These are phyloP conservation scores for Drosophila micromelanica DNA, from an alignment of 1,140 invertebrate genomes.

Conservation along the genomic window DNA sequence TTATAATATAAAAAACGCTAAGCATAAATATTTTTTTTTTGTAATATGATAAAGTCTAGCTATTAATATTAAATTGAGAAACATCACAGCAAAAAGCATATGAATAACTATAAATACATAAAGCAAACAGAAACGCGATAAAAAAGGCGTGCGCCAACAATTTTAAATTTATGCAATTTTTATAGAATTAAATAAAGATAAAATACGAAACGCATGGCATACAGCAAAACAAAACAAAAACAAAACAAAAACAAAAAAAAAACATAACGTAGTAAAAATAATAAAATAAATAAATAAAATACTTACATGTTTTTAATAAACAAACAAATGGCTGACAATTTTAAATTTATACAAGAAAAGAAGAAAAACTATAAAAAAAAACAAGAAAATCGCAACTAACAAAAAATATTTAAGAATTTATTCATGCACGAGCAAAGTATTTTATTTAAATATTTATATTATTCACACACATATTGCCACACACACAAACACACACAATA, in stretches of 20 bases:
- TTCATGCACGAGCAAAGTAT: slow-evolving; percentile 76
- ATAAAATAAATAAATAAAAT: slow-evolving; percentile 38
- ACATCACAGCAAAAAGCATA: slow-evolving; percentile 15
- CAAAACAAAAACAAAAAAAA: no score
- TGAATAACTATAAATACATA: slow-evolving; percentile 20
- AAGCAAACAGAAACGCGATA: slow-evolving; percentile 15
- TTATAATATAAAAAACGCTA: slow-evolving; percentile 12
- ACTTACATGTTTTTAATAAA: slow-evolving; percentile 75
- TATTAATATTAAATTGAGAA: slow-evolving; percentile 35
- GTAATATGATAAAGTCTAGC: slow-evolving; percentile 56
- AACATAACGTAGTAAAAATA: slow-evolving; percentile 9
- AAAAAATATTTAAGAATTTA: slow-evolving; percentile 69
- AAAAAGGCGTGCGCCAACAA: slow-evolving; percentile 55
- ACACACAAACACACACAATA: no score
- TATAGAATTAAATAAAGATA: slow-evolving; percentile 60
- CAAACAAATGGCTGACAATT: slow-evolving; percentile 77
- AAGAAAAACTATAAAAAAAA: slow-evolving; percentile 22
- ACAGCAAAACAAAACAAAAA: no score
- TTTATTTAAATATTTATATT: slow-evolving; percentile 56
- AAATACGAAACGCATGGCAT: slow-evolving; percentile 28
- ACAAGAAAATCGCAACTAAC: slow-evolving; percentile 11
- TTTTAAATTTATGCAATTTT: slow-evolving; percentile 79
- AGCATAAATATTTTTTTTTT: slow-evolving; percentile 40
- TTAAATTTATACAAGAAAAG: slow-evolving; percentile 72
- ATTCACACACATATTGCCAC: slow-evolving; percentile 45